These are phyloP conservation scores for Leptogaster cylindrica DNA, from an alignment of 2,888 invertebrate species.

Conservation along the genomic window DNA sequence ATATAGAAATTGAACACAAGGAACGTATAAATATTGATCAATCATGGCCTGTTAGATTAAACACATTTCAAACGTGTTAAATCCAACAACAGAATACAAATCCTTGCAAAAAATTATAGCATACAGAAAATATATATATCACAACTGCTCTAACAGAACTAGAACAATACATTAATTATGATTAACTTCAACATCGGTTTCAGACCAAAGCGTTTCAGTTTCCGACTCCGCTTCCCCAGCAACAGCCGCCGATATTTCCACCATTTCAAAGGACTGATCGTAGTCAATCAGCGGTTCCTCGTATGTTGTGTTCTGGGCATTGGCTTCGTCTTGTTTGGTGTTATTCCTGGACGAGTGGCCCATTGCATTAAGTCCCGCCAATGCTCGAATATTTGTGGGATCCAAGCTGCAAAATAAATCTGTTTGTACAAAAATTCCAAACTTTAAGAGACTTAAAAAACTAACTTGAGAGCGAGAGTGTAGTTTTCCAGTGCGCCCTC, in stretches of 20 bases:
- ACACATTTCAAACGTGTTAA: too few relatives aligned
- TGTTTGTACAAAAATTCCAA: background rate
- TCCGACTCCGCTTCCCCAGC: constrained; percentile 65
- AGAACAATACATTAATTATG: too few relatives aligned
- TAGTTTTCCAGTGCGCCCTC: constrained; percentile 58
- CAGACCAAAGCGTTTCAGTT: constrained; percentile 69
- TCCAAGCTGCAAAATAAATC: constrained; percentile 53
- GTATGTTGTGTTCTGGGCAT: constrained; percentile 51
- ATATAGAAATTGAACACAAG: too few relatives aligned
- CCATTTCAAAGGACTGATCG: constrained; percentile 56
- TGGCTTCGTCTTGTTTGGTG: constrained; percentile 49
- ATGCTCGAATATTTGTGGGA: constrained; percentile 56
- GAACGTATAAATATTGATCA: too few relatives aligned
- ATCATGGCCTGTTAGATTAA: too few relatives aligned
- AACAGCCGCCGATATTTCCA: constrained; percentile 56
- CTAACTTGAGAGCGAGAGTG: constrained; percentile 57
- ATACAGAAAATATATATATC: too few relatives aligned
- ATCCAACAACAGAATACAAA: too few relatives aligned
- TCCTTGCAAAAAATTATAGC: too few relatives aligned
- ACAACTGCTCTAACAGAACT: too few relatives aligned
- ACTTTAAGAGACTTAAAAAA: background rate
- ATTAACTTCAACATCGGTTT: constrained; percentile 67
- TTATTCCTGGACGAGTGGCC: constrained; percentile 53
- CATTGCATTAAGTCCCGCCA: constrained; percentile 57
- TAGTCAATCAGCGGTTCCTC: constrained; percentile 56